Conservation (phyloP, 2,888 invertebrate species). For the Glomeris marginata region DNA sequence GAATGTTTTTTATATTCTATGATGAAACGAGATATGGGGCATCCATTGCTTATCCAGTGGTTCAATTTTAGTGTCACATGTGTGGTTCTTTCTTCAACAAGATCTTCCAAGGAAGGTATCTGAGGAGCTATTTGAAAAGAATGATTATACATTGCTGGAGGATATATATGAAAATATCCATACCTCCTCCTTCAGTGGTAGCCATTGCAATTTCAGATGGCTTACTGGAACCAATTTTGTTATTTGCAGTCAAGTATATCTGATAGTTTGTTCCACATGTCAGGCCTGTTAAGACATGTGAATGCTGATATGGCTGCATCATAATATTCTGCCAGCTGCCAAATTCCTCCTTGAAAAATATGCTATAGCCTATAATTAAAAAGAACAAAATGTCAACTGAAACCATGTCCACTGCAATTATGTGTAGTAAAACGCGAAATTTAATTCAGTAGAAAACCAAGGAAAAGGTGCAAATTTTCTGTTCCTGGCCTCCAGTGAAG, state of each 20-base stretch:
- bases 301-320: slow-evolving; percentile 7
- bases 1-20: slow-evolving; percentile 10
- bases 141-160: background rate
- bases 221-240: slow-evolving; percentile 8
- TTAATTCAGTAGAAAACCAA: no score
- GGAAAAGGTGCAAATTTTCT: no score
- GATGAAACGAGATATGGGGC: slow-evolving; percentile 8
- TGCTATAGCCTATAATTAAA: background rate
- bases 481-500: slow-evolving; percentile 2
- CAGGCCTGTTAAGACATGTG: slow-evolving; percentile 1
- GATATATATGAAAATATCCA: background rate
- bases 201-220: slow-evolving; percentile 6
- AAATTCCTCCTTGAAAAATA: slow-evolving; percentile 9
- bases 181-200: slow-evolving; percentile 11
- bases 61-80: slow-evolving; percentile 8
- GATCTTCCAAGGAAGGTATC: slow-evolving; percentile 1
- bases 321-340: slow-evolving; percentile 4
- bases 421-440: no score
- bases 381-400: no score
- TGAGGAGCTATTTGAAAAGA: background rate
- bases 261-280: slow-evolving; percentile 11
- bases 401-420: no score
- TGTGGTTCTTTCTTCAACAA: slow-evolving; percentile 5
- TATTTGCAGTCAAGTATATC: slow-evolving; percentile 5
- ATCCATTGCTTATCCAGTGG: slow-evolving; percentile 4